Evolutionary conservation across 2,888 invertebrate species (phyloP).

Genomic region (Chirona hameri): DNA sequence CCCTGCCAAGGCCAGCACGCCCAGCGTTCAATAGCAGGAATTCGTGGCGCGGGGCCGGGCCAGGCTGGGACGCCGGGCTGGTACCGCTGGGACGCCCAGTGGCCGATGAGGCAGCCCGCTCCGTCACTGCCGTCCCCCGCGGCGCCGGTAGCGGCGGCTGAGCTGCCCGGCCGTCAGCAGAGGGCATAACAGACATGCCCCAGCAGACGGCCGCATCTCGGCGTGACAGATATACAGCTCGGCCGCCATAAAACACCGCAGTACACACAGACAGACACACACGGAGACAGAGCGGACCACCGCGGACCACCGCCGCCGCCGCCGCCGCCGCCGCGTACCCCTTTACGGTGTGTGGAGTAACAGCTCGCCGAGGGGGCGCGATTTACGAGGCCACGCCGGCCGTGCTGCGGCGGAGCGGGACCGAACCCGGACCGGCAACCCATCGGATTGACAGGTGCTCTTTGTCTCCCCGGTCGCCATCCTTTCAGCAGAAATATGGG

Average conservation of each 20-base stretch:
- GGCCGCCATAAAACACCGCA: neutral
- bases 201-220: neutral
- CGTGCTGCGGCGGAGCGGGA: too few species aligned
- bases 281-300: too few species aligned
- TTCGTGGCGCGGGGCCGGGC: neutral
- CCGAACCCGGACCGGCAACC: neutral
- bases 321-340: neutral
- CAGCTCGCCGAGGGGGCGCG: neutral
- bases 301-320: too few species aligned
- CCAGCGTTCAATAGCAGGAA: neutral
- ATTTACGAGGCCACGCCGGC: neutral
- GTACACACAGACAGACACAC: too few species aligned
- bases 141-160: too few species aligned
- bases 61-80: neutral
- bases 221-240: neutral
- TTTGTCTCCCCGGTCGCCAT: neutral
- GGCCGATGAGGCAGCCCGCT: neutral
- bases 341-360: neutral
- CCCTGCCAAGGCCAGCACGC: conserved; percentile 22
- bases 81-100: too few species aligned
- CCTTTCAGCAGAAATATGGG: neutral
- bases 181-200: too few species aligned
- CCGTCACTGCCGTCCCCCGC: too few species aligned
- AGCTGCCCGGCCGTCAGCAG: too few species aligned
- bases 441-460: conserved; percentile 2